Evolutionary conservation across 2,888 invertebrate species (phyloP).

Genomic region (Oxyscelio sp.): DNA sequence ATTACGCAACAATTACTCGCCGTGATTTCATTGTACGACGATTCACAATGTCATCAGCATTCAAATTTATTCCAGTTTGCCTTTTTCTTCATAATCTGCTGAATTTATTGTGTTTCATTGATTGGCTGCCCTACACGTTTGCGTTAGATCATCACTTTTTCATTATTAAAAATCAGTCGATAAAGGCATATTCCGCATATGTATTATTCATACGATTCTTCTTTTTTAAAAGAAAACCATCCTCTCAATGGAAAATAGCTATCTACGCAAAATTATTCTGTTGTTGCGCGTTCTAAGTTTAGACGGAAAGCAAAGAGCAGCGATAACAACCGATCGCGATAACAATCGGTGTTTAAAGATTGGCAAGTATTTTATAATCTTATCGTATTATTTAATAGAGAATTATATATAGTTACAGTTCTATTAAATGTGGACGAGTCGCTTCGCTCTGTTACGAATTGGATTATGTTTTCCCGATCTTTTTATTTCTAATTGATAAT

Average conservation of each 20-base stretch:
- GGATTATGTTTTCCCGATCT: not conserved
- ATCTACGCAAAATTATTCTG: not conserved
- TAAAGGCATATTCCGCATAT: too few species aligned
- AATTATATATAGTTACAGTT: slow-evolving; percentile 13
- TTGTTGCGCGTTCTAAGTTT: slow-evolving; percentile 11
- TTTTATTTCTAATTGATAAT: slow-evolving; percentile 22
- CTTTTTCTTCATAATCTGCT: too few species aligned
- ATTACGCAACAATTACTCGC: too few species aligned
- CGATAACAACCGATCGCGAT: slow-evolving; percentile 45
- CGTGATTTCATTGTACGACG: too few species aligned
- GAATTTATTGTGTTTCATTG: too few species aligned
- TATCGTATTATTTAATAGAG: slow-evolving; percentile 53
- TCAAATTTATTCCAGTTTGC: not conserved
- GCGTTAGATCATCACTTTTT: too few species aligned
- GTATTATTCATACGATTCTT: too few species aligned
- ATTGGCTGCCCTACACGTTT: too few species aligned
- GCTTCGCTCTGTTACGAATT: not conserved
- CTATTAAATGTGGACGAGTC: not conserved
- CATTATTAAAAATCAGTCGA: too few species aligned
- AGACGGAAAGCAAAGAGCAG: slow-evolving; percentile 45
- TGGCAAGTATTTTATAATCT: slow-evolving; percentile 49
- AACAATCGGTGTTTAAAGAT: slow-evolving; percentile 40
- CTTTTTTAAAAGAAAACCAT: too few species aligned
- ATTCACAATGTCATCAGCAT: too few species aligned
- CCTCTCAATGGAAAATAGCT: slow-evolving; percentile 13